Conservation (phyloP, 2,888 invertebrate species). For the Epinotia bilunana region DNA sequence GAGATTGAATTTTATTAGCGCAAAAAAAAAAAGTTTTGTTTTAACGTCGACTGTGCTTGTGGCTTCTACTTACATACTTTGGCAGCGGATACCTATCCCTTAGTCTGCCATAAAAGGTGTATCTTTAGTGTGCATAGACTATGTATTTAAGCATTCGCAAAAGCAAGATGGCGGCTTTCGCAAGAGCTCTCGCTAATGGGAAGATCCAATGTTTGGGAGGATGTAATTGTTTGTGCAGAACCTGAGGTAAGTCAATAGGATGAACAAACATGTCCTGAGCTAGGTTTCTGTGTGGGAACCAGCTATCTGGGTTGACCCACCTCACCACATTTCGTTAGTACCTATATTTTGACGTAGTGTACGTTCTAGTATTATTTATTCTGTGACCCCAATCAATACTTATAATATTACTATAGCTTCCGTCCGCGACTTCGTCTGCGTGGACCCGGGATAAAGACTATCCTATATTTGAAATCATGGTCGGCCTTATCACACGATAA, state of each 20-base stretch:
- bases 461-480: too few relatives aligned
- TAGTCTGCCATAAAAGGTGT: background rate
- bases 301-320: background rate
- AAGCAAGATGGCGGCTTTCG: conserved; percentile 23
- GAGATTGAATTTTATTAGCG: too few relatives aligned
- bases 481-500: too few relatives aligned
- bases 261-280: conserved; percentile 1
- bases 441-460: too few relatives aligned
- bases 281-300: background rate
- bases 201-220: conserved; percentile 21
- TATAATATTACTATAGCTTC: too few relatives aligned
- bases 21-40: too few relatives aligned
- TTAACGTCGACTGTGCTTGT: background rate
- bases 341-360: too few relatives aligned
- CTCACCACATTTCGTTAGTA: too few relatives aligned
- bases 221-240: conserved; percentile 19
- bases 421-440: too few relatives aligned
- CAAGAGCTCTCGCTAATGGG: conserved; percentile 16
- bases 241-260: conserved; percentile 6
- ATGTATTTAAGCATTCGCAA: background rate
- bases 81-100: too few relatives aligned
- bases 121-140: background rate
- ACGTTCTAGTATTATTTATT: too few relatives aligned
- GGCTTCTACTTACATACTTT: background rate
- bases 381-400: too few relatives aligned